Conservation (phyloP, 2,113 vertebrate species). For the Toxostoma redivivum region DNA sequence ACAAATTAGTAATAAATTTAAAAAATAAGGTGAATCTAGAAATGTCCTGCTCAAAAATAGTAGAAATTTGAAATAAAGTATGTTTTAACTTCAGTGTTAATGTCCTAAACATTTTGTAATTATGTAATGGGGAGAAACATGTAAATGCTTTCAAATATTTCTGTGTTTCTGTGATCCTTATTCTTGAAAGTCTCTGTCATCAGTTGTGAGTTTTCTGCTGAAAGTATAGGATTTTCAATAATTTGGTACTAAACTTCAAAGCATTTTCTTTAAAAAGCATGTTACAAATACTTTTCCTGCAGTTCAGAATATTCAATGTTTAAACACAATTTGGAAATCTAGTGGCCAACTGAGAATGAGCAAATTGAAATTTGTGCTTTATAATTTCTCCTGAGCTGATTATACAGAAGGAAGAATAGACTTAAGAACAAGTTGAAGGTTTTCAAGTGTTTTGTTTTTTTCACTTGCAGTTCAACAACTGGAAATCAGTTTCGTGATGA, state of each 20-base stretch:
- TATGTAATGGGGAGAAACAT: not conserved
- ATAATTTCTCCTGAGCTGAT: not conserved
- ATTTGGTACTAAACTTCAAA: not conserved
- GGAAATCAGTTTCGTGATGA: not conserved
- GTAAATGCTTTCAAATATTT: not conserved
- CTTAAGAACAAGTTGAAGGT: not conserved
- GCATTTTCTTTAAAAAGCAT: not conserved
- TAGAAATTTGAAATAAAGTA: not conserved
- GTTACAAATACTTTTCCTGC: not conserved
- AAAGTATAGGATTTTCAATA: not conserved
- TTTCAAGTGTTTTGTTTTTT: not conserved
- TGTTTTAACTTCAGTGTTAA: not conserved
- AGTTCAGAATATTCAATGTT: not conserved
- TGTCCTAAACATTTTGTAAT: not conserved
- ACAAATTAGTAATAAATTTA: not conserved
- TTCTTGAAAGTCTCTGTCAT: not conserved
- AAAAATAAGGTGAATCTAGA: not conserved
- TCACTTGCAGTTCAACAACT: not conserved
- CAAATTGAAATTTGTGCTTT: not conserved
- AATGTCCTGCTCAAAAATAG: not conserved
- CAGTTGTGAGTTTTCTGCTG: not conserved
- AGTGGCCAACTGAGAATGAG: not conserved
- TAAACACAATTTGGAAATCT: not conserved
- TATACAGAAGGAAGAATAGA: not conserved
- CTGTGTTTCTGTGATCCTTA: not conserved